Base-by-base conservation (phyloP, 2,113 vertebrate genomes). In the Hiodon alosoides region DNA sequence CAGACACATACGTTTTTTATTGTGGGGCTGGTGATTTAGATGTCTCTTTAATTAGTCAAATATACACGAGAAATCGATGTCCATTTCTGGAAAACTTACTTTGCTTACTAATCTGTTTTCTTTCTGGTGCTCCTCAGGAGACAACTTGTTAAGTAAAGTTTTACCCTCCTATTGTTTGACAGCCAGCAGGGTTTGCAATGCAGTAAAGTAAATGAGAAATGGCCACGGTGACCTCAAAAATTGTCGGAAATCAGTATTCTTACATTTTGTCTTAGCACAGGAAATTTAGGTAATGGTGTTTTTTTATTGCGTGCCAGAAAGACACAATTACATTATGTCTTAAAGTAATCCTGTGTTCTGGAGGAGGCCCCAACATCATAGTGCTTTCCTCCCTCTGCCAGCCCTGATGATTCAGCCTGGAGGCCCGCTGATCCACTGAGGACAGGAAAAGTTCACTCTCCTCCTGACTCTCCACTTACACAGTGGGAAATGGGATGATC, bases 11-110 rank as follows among this genome's bases (percentile, higher is more conserved):
- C 3, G 69, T 14, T 46, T 52, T 59, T 47, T 74, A n/a, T 59
- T 52, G 54, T 50, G 53, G 3, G 8, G 62, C 11, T 74, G 62
- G 9, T 59, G 65, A 75, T 75, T 75, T 75, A 51, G 10, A 59
- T 57, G 65, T 9, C 73, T 75, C 47, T 59, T 68, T 75, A 65
- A 75, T 75, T 75, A 75, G 55, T 54, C 14, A 59, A 67, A 75
- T 59, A 54, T 57, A 68, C 65, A 50, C 50, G 53, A 55, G 9
- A 75, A 59, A 75, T 75, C 65, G 17, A 75, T 68, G 31, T 67
- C 52, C 3, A 31, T n/a, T 54, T 10, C 50, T 13, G 11, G 61
- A 65, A 10, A 62, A 65, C 31, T 31, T 31, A 61, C 61, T 52
- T 53, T 73, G 47, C 31, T 13, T 17, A 8, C 3, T 75, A 58